Conservation (phyloP, 2,113 vertebrate genomes). For the Melanerpes formicivorus region DNA sequence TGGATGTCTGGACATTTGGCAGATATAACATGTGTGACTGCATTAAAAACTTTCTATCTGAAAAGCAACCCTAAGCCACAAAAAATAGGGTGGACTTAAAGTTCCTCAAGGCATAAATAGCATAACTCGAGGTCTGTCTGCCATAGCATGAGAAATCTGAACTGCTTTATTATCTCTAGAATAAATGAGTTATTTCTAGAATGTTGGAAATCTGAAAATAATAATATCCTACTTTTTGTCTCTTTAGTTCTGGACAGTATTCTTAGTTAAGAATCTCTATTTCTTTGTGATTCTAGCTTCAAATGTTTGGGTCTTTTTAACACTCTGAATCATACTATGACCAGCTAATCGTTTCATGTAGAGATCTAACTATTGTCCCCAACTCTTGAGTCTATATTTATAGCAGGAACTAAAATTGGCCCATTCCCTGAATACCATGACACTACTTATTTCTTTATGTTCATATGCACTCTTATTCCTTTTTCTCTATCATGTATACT, state of each 20-base stretch:
- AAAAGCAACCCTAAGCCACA: background rate
- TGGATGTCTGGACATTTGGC: background rate
- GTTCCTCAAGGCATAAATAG: background rate
- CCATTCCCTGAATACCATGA: background rate
- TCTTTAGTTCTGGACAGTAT: background rate
- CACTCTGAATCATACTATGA: background rate
- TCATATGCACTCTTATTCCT: background rate
- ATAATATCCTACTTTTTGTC: background rate
- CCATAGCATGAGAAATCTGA: background rate
- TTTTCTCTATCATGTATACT: background rate
- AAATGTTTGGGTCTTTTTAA: background rate
- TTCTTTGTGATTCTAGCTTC: background rate
- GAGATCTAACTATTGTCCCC: background rate
- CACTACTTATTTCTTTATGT: accelerated
- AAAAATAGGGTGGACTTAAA: background rate
- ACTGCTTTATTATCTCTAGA: background rate
- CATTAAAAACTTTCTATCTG: background rate
- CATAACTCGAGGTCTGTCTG: background rate
- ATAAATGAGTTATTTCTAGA: background rate
- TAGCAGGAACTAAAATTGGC: background rate
- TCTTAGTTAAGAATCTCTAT: background rate
- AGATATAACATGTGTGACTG: background rate
- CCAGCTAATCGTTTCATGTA: background rate
- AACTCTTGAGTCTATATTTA: background rate
- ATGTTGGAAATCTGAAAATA: background rate